Evolutionary conservation across 2,797 vertebrate species (phyloP).

Genomic region (Falco naumanni): DNA sequence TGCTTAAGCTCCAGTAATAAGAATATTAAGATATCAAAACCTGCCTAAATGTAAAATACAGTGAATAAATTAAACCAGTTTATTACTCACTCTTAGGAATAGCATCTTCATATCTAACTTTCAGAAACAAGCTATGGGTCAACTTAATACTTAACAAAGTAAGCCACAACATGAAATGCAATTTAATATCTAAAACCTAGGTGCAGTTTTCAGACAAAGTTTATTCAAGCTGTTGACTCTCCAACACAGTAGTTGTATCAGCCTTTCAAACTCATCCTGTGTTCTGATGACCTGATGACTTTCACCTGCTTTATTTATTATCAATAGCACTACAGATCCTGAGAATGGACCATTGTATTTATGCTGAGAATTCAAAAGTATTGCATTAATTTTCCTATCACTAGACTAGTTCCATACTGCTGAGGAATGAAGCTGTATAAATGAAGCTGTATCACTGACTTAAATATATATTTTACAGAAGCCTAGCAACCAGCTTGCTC

Average conservation of each 20-base stretch:
- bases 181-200: background rate
- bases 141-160: background rate
- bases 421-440: background rate
- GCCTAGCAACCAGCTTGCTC: background rate
- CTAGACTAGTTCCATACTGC: background rate
- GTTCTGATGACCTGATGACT: background rate
- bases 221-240: background rate
- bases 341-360: background rate
- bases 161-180: background rate
- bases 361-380: background rate
- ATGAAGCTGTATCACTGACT: background rate
- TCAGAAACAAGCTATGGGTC: background rate
- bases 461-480: background rate
- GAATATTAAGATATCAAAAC: background rate
- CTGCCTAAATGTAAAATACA: background rate
- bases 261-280: background rate
- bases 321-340: background rate
- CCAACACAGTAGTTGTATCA: background rate
- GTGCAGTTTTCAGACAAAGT: background rate
- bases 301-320: background rate
- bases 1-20: background rate
- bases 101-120: background rate
- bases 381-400: background rate
- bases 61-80: background rate
- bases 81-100: background rate